Evolutionary conservation across 2,797 vertebrate genomes (phyloP).

Genomic region (Sebastes trivittatus): DNA sequence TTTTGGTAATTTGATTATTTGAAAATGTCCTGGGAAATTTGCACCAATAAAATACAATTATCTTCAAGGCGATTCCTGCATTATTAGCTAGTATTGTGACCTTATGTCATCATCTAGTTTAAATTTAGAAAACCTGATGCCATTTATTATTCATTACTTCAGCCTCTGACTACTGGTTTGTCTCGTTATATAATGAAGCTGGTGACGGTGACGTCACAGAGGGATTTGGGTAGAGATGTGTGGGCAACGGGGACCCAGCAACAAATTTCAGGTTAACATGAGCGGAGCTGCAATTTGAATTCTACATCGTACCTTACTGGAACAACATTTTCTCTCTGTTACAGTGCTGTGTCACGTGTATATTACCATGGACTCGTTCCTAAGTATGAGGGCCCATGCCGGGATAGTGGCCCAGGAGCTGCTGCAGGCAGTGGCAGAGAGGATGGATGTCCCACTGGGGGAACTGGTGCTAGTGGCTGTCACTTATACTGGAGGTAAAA

Average conservation of each 20-base stretch:
- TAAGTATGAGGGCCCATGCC: slow-evolving; percentile 89
- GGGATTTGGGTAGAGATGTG: no score
- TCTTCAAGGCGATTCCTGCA: background rate
- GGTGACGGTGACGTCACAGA: no score
- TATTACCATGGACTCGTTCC: slow-evolving; percentile 91
- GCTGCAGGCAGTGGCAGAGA: slow-evolving; percentile 89
- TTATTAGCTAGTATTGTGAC: background rate
- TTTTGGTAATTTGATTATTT: background rate
- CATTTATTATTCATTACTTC: background rate
- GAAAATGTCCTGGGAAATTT: background rate
- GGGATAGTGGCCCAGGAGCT: slow-evolving; percentile 88
- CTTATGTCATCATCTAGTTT: background rate
- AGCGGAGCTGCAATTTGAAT: background rate
- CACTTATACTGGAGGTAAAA: slow-evolving; percentile 90
- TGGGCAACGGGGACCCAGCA: no score
- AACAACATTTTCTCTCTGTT: slow-evolving; percentile 40
- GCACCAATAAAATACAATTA: background rate
- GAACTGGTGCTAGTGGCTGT: slow-evolving; percentile 89
- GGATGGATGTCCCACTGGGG: slow-evolving; percentile 87
- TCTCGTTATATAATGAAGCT: background rate
- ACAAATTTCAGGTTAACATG: background rate
- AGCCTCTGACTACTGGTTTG: background rate
- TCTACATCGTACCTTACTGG: background rate
- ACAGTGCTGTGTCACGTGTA: slow-evolving; percentile 94
- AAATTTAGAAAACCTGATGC: background rate